phyloP scores from a whole-genome alignment of 1,140 invertebrate genomes.

The Vanessa atalanta region DNA sequence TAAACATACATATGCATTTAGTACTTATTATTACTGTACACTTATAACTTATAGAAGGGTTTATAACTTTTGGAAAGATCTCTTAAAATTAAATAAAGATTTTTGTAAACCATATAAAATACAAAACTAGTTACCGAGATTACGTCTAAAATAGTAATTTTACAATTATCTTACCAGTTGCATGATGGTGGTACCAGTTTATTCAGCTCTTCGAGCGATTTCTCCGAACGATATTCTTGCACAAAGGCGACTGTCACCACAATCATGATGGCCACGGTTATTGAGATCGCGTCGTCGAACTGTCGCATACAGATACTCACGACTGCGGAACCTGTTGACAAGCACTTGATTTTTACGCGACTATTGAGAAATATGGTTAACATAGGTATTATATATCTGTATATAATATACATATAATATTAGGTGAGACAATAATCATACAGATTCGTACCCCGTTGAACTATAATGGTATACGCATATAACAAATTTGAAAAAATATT shows the following conservation, averaged over 20 bases:
- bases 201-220: constrained; percentile 98
- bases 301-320: constrained; percentile 98
- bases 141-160: not conserved
- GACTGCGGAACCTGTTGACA: constrained; percentile 89
- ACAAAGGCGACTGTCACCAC: constrained; percentile 99
- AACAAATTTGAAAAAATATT: no score
- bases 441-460: no score
- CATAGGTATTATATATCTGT: no score
- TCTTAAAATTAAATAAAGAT: no score
- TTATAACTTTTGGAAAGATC: no score
- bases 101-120: not conserved
- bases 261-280: constrained; percentile 97
- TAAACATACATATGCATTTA: not conserved
- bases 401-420: no score
- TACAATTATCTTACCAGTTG: constrained; percentile 85
- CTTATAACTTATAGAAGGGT: no score
- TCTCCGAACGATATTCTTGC: constrained; percentile 99
- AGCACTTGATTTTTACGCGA: not conserved
- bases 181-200: constrained; percentile 97
- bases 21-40: no score
- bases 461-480: no score
- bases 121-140: not conserved
- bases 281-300: constrained; percentile 99
- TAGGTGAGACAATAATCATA: no score
- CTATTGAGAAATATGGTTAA: no score